A percentile compares a stretch with the other conserved stretches of the same genome.
Conservation (phyloP, 2,797 vertebrate genomes). For the Mormyrus proboscirostris region DNA sequence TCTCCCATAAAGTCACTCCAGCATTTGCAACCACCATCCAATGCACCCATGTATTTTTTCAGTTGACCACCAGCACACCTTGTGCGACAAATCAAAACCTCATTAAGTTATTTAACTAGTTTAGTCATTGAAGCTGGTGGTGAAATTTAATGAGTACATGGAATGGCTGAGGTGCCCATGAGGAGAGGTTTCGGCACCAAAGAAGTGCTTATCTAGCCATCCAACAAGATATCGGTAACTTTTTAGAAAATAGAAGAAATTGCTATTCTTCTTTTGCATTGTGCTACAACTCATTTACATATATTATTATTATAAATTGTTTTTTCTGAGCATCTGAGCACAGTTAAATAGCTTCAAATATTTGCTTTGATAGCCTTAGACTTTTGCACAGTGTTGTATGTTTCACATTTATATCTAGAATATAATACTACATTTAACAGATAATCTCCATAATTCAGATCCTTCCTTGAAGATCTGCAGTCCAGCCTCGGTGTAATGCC, state of each 20-base stretch:
- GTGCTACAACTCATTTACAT: not conserved
- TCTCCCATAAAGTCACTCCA: not conserved
- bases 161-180: not conserved
- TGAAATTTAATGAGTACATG: not conserved
- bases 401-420: not conserved
- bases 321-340: not conserved
- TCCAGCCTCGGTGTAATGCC: not conserved
- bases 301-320: not conserved
- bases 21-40: not conserved
- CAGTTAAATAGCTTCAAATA: not conserved
- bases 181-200: not conserved
- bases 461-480: conserved; percentile 9
- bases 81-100: not conserved
- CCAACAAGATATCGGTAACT: not conserved
- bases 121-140: not conserved
- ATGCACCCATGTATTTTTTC: not conserved
- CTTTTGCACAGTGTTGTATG: not conserved
- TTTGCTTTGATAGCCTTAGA: not conserved
- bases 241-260: not conserved
- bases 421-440: not conserved
- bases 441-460: not conserved
- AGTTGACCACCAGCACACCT: not conserved
- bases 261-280: not conserved
- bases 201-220: not conserved
- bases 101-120: not conserved